These are phyloP conservation scores for Burhinus bistriatus DNA, from an alignment of 2,113 vertebrate genomes.

Conservation along the genomic window DNA sequence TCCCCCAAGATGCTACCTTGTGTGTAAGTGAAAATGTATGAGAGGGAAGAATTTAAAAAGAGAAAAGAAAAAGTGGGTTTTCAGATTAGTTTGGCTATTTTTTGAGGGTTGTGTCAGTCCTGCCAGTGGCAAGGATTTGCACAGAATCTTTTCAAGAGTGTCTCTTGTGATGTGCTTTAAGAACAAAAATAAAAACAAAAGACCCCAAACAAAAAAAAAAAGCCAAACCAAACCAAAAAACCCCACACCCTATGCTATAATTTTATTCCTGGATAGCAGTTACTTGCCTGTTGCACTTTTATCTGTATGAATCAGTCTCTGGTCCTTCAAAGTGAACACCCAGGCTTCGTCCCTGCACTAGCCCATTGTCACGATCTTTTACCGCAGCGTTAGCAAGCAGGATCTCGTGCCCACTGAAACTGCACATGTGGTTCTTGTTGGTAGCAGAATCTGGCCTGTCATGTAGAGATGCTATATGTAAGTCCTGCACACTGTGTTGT, in stretches of 20 bases:
- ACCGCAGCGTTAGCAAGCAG: fast-evolving
- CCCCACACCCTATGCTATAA: neutral
- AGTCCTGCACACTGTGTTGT: neutral
- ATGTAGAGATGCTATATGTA: fast-evolving
- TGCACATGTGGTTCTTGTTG: neutral
- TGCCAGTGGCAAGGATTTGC: neutral
- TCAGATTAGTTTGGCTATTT: neutral
- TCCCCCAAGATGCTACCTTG: neutral
- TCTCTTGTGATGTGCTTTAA: neutral
- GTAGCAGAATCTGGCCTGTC: neutral
- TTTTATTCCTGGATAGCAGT: neutral
- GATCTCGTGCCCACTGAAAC: neutral
- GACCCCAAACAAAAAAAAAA: neutral
- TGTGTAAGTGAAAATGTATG: neutral
- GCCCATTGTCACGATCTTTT: neutral
- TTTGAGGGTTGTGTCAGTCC: neutral
- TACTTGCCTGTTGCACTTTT: neutral
- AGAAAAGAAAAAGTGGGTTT: neutral
- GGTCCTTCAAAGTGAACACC: neutral
- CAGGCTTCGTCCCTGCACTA: neutral
- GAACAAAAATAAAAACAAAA: too few relatives aligned
- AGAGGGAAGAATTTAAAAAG: neutral
- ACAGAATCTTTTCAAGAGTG: neutral
- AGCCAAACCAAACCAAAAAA: neutral
- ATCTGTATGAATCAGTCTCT: neutral